A percentile compares a stretch with the other conserved stretches of the same genome.
Conservation (phyloP, 2,797 vertebrate genomes). For the Amblyraja radiata region DNA sequence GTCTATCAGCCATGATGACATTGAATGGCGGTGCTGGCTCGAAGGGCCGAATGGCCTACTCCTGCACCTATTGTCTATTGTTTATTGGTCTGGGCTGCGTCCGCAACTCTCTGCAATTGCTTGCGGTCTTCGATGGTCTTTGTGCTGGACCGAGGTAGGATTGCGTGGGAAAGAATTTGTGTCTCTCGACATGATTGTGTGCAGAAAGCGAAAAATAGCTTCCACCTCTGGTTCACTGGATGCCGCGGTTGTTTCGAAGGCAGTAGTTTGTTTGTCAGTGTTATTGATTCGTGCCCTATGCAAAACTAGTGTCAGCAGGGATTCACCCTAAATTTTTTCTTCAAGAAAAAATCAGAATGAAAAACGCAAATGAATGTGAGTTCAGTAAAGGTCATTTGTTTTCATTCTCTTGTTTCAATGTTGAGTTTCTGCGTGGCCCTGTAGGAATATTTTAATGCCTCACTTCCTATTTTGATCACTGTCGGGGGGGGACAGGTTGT, state of each 20-base stretch:
- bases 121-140: no score
- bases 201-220: background rate
- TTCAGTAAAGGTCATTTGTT: background rate
- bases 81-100: no score
- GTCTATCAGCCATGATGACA: no score
- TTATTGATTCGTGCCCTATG: background rate
- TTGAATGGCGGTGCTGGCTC: no score
- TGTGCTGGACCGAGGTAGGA: no score
- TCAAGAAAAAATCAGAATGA: background rate
- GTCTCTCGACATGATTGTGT: no score
- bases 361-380: background rate
- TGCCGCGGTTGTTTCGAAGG: background rate
- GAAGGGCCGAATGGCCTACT: no score
- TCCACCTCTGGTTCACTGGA: background rate
- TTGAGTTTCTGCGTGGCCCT: background rate
- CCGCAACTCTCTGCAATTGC: no score
- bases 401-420: background rate
- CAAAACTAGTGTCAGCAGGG: background rate
- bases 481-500: no score
- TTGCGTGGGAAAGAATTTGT: no score
- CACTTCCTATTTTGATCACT: background rate
- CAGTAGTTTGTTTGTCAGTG: background rate
- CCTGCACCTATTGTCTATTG: no score
- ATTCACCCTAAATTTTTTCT: background rate
- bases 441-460: background rate